Percentiles rank a stretch among this genome's conserved stretches.
These are phyloP conservation scores for Caprella mutica DNA, from an alignment of 2,888 invertebrate species.

Conservation along the genomic window DNA sequence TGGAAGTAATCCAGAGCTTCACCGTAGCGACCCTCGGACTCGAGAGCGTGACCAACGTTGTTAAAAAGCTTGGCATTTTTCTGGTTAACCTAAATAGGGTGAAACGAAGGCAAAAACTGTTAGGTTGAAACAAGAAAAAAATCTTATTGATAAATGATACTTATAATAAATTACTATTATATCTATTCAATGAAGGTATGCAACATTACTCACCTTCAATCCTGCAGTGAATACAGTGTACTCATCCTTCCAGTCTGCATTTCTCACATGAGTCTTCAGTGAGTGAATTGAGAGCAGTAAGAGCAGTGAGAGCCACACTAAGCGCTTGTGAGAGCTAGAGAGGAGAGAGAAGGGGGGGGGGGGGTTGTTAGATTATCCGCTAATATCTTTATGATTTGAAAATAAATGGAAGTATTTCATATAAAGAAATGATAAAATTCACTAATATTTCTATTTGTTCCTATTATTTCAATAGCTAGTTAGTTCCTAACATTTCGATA, in stretches of 20 bases:
- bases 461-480: too few relatives aligned
- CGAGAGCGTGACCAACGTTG: constrained; percentile 91
- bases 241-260: constrained; percentile 87
- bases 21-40: constrained; percentile 54
- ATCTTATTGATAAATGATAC: not conserved
- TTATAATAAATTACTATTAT: not conserved
- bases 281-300: constrained; percentile 64
- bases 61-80: constrained; percentile 88
- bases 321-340: constrained; percentile 9
- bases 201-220: constrained; percentile 52
- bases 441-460: too few relatives aligned
- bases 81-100: constrained; percentile 26
- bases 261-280: constrained; percentile 72
- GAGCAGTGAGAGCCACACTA: constrained; percentile 42
- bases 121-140: not conserved
- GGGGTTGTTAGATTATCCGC: not conserved
- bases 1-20: constrained; percentile 84
- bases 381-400: too few relatives aligned
- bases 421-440: too few relatives aligned
- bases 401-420: too few relatives aligned
- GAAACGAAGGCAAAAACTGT: not conserved
- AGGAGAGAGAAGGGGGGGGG: not conserved
- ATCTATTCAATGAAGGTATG: not conserved
- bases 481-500: too few relatives aligned
- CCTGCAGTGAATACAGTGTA: constrained; percentile 90